Base-by-base conservation (phyloP, 53 echinoderm and acorn worm species). In the Actinopyga echinites region DNA sequence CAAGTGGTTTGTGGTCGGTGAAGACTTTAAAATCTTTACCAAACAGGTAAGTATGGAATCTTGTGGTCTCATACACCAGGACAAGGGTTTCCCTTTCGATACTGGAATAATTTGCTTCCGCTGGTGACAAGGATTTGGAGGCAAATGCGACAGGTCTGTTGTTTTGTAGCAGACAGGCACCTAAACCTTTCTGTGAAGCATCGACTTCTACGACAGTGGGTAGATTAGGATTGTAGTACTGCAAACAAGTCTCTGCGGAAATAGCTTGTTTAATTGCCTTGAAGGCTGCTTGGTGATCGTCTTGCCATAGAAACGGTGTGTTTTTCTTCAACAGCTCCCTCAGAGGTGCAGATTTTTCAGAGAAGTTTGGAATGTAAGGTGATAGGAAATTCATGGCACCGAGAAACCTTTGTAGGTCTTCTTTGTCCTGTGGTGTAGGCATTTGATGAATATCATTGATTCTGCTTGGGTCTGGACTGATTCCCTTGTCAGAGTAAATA, bases 1-100 rank as follows among this genome's bases (percentile, higher is more conserved):
- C 92, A 2, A 86, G 80, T 5, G 92, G 89, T 36, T 86, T 92
- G 84, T 92, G 92, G 79, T 89, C 81, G 5, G 86, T 85, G 64
- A 83, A 20, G 13, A 89, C 83, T 1, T 24, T 79, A 80, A 89
- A 89, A 23, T 91, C 85, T 34, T 85, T 74, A 35, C 88, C 82
- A 20, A 88, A 88, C 21, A 91, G 87, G 68, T 58, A 92, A 1
- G 90, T 90, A 54, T 91, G 87, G 28, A 91, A 87, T 57, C 87
- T 63, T 67, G 20, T 87, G 42, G 87, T 82, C 11, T 83, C 91
- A 83, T 75, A 83, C 0, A 89, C 82, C 24, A 89, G 71, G 15
- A 83, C 86, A 23, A 90, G 37, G 5, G 75, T 83, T 33, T 91
- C 89, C 17, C 93, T 57, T 42, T 92, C 89, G 17, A 93, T 93